Evolutionary conservation across 1,140 invertebrate genomes (phyloP).

Genomic region (Temnothorax longispinosus): DNA sequence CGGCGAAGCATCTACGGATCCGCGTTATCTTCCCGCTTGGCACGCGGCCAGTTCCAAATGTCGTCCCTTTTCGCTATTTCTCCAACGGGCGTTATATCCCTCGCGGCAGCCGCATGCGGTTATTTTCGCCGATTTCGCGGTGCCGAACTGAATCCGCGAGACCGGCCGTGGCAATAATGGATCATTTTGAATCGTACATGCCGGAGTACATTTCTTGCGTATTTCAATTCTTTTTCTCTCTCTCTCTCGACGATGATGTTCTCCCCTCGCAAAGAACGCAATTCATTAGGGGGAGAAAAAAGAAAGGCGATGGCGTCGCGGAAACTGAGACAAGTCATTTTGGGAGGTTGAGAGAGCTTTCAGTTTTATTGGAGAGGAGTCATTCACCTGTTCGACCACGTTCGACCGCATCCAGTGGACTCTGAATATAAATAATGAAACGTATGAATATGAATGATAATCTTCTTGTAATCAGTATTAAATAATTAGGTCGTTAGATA

Average conservation of each 20-base stretch:
- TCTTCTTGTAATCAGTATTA: slow-evolving; percentile 14
- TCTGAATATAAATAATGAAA: neutral
- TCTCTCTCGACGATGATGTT: neutral
- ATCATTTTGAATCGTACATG: slow-evolving; percentile 64
- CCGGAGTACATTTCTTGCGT: slow-evolving; percentile 32
- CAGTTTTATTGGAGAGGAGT: slow-evolving; percentile 11
- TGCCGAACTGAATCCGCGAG: slow-evolving; percentile 23
- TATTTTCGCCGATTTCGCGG: slow-evolving; percentile 67
- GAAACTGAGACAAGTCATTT: slow-evolving; percentile 53
- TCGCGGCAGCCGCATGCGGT: slow-evolving; percentile 56
- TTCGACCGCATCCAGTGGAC: neutral
- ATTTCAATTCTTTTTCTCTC: slow-evolving; percentile 7
- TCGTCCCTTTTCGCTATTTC: slow-evolving; percentile 74
- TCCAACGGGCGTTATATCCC: slow-evolving; percentile 64
- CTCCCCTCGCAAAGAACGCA: slow-evolving; percentile 4
- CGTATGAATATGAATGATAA: slow-evolving; percentile 9
- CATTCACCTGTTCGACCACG: slow-evolving; percentile 25
- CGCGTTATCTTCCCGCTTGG: slow-evolving; percentile 75
- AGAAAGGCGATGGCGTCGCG: slow-evolving; percentile 33
- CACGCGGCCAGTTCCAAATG: slow-evolving; percentile 61
- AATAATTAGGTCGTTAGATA: slow-evolving; percentile 15
- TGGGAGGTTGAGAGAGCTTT: neutral
- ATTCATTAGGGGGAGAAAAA: slow-evolving; percentile 31
- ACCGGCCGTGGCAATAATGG: slow-evolving; percentile 56
- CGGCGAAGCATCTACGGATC: slow-evolving; percentile 63